Percentiles rank a stretch among this genome's conserved stretches.
These are phyloP conservation scores for Linurgus olivaceus DNA, from an alignment of 2,797 vertebrate species.

Conservation along the genomic window DNA sequence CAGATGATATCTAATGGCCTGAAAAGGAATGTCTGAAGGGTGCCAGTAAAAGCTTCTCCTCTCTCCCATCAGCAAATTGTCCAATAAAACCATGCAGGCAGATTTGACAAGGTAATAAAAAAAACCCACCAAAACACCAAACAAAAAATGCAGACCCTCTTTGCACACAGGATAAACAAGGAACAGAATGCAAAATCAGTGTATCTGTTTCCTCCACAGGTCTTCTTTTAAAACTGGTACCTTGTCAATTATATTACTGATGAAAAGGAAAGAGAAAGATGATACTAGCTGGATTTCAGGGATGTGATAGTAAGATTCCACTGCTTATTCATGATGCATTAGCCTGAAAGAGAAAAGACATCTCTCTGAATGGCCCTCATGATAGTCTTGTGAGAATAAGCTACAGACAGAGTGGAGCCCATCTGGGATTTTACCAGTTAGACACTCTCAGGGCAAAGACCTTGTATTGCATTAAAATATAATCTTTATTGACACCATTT, in stretches of 20 bases:
- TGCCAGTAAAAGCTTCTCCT: background rate
- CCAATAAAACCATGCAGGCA: background rate
- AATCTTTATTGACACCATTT: constrained; percentile 10
- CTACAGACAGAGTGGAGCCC: constrained; percentile 59
- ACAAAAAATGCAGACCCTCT: background rate
- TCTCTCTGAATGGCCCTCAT: constrained; percentile 34
- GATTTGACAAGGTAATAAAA: background rate
- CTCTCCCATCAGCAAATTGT: background rate
- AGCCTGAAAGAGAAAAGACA: constrained; percentile 39
- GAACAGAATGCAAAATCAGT: background rate
- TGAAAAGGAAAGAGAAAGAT: constrained; percentile 10
- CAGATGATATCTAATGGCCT: background rate
- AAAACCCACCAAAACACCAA: background rate
- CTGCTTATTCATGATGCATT: constrained; percentile 21
- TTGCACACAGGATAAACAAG: background rate
- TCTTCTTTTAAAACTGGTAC: background rate
- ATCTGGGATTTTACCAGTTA: constrained; percentile 29
- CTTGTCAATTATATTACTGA: background rate
- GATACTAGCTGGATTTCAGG: background rate
- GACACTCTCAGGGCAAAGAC: background rate
- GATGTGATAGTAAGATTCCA: background rate
- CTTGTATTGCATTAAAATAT: background rate
- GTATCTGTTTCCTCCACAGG: background rate
- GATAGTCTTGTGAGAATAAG: constrained; percentile 61
- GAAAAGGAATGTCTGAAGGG: background rate